A percentile compares a stretch with the other conserved stretches of the same genome.
Conservation (phyloP, 2,797 vertebrate species). For the Trachurus trachurus region DNA sequence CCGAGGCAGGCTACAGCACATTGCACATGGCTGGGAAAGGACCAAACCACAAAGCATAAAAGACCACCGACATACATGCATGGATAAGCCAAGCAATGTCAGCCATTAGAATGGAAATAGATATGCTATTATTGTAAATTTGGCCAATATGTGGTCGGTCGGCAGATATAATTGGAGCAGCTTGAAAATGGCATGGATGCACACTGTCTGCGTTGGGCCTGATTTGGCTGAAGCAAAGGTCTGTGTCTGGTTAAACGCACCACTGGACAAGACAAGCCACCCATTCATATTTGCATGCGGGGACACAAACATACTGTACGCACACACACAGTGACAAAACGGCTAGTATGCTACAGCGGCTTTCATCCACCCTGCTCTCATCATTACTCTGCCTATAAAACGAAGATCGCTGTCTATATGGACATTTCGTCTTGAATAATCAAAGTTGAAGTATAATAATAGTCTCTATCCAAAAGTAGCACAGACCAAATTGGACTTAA, state of each 20-base stretch:
- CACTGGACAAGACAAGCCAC: constrained; percentile 80
- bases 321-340: constrained; percentile 48
- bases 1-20: constrained; percentile 53
- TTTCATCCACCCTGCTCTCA: constrained; percentile 45
- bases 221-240: constrained; percentile 80
- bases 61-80: constrained; percentile 74
- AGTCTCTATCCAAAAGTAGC: constrained; percentile 61
- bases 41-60: constrained; percentile 72
- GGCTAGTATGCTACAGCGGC: constrained; percentile 52
- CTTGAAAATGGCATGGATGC: constrained; percentile 83
- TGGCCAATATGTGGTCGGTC: constrained; percentile 78
- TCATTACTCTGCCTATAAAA: constrained; percentile 58
- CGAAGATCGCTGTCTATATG: constrained; percentile 49
- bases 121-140: constrained; percentile 82
- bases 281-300: constrained; percentile 77
- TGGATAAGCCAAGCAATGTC: constrained; percentile 84
- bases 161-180: constrained; percentile 83
- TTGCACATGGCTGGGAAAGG: constrained; percentile 71
- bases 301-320: constrained; percentile 41
- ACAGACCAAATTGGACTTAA: constrained; percentile 67
- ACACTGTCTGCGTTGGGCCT: constrained; percentile 70
- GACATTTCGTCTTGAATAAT: constrained; percentile 65
- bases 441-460: constrained; percentile 51
- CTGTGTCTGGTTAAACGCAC: constrained; percentile 80
- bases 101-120: constrained; percentile 86